phyloP scores from a whole-genome alignment of 2,113 vertebrate genomes.

The Hucho hucho region DNA sequence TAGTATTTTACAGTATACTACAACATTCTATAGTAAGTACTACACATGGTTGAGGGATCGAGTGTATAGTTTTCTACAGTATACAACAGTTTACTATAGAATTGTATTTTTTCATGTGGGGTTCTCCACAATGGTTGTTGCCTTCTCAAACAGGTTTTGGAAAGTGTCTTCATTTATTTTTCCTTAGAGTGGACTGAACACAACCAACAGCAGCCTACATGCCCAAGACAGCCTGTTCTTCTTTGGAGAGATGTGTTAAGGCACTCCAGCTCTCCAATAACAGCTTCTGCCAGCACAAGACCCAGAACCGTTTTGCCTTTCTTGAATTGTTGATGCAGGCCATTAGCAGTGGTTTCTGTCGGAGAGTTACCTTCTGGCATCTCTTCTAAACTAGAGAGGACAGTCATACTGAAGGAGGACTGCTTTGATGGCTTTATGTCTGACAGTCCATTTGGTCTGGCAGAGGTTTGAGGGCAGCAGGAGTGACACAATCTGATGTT shows the following conservation, averaged over 20 bases:
- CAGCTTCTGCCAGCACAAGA: not conserved
- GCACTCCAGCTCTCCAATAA: slow-evolving; percentile 11
- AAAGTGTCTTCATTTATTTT: too few relatives aligned
- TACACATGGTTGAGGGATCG: too few relatives aligned
- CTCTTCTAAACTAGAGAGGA: not conserved
- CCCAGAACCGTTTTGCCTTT: slow-evolving; percentile 5
- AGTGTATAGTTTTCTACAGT: too few relatives aligned
- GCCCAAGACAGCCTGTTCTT: not conserved
- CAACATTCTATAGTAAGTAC: too few relatives aligned
- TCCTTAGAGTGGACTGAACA: too few relatives aligned
- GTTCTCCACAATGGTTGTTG: not conserved
- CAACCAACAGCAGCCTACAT: not conserved
- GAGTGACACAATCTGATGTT: not conserved
- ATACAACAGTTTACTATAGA: not conserved
- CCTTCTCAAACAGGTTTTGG: too few relatives aligned
- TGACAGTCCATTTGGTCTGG: slow-evolving; percentile 4
- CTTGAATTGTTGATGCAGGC: not conserved
- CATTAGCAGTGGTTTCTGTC: slow-evolving; percentile 3
- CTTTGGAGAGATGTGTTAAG: not conserved
- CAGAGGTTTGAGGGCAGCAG: slow-evolving; percentile 5
- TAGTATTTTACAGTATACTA: too few relatives aligned
- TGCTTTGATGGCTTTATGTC: not conserved
- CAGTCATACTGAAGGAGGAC: not conserved
- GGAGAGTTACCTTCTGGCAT: not conserved
- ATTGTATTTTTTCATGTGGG: not conserved